Conservation (phyloP, 2,797 vertebrate genomes). For the Leptatherina wallacei region DNA sequence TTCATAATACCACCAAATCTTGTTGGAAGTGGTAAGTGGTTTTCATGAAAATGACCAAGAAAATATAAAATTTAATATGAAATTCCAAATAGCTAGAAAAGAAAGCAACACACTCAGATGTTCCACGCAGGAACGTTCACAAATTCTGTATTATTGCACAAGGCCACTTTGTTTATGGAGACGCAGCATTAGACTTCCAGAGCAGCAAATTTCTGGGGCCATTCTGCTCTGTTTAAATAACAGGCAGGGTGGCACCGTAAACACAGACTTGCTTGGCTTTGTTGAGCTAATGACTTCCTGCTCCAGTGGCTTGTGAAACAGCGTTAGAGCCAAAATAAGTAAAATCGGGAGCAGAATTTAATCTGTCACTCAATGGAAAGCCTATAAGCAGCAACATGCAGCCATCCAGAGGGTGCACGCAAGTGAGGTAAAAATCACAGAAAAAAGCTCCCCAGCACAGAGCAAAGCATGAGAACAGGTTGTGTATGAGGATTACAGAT, state of each 20-base stretch:
- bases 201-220: constrained; percentile 56
- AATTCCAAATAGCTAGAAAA: constrained; percentile 12
- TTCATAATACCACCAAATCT: constrained; percentile 11
- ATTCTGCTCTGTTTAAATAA: constrained; percentile 69
- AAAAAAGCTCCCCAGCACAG: constrained; percentile 58
- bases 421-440: constrained; percentile 74
- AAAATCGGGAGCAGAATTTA: constrained; percentile 78
- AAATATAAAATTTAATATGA: not conserved
- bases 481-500: constrained; percentile 74
- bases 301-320: constrained; percentile 79
- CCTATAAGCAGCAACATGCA: constrained; percentile 80
- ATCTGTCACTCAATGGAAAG: constrained; percentile 80
- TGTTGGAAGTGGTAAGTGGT: constrained; percentile 20
- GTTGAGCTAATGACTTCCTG: constrained; percentile 76
- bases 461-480: constrained; percentile 58
- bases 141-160: constrained; percentile 11
- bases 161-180: constrained; percentile 18
- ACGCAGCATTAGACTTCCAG: constrained; percentile 37
- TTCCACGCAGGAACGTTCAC: not conserved
- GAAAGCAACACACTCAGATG: constrained; percentile 3
- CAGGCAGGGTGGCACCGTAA: constrained; percentile 71
- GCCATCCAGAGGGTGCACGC: constrained; percentile 70
- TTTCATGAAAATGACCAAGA: constrained; percentile 27
- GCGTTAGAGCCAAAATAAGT: constrained; percentile 73
- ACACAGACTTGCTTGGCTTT: constrained; percentile 75